A percentile compares a stretch with the other conserved stretches of the same genome.
These are phyloP conservation scores for Sapayoa aenigma DNA, from an alignment of 2,113 vertebrate genomes.

Conservation along the genomic window DNA sequence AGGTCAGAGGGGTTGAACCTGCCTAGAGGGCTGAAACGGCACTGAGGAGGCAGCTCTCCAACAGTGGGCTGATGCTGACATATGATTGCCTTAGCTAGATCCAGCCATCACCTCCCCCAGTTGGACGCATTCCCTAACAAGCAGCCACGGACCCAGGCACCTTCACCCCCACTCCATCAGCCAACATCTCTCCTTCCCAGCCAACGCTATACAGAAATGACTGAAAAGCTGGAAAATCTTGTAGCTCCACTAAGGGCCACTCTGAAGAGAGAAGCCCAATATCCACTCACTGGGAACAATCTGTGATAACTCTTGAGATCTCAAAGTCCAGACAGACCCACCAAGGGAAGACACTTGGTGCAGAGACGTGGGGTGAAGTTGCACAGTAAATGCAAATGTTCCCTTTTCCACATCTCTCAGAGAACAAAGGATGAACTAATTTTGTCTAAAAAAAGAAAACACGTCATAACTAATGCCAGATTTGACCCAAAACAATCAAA, in stretches of 20 bases:
- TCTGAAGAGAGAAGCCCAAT: not conserved
- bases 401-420: not conserved
- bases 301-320: not conserved
- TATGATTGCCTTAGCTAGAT: not conserved
- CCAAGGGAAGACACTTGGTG: not conserved
- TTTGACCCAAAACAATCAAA: constrained; percentile 21
- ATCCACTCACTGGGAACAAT: not conserved
- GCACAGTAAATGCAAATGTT: not conserved
- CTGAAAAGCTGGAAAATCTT: not conserved
- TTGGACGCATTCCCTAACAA: not conserved
- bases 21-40: not conserved
- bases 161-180: not conserved
- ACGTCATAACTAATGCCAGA: not conserved
- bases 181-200: not conserved
- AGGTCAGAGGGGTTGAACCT: not conserved
- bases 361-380: not conserved
- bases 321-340: not conserved
- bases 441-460: not conserved
- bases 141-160: not conserved
- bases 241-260: not conserved
- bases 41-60: not conserved
- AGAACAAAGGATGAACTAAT: constrained; percentile 8
- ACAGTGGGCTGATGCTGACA: not conserved
- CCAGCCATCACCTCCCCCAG: not conserved
- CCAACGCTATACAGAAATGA: not conserved